A percentile compares a stretch with the other conserved stretches of the same genome.
These are phyloP conservation scores for Melanotaenia parkinsoni DNA, from an alignment of 2,797 vertebrate species.

Conservation along the genomic window DNA sequence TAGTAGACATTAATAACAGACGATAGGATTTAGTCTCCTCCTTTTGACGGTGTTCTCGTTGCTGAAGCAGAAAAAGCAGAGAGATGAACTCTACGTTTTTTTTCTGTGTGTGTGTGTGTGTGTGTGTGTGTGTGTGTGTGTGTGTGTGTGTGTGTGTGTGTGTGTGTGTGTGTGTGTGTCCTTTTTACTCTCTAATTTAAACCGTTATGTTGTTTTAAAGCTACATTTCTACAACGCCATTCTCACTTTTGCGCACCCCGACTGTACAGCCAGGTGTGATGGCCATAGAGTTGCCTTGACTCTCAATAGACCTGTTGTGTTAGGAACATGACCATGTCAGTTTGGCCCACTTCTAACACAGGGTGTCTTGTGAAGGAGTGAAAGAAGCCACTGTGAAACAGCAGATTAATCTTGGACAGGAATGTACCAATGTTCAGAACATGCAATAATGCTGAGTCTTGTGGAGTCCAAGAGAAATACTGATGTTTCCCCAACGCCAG, in stretches of 20 bases:
- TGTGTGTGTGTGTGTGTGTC: background rate
- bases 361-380: conserved; percentile 32
- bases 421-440: conserved; percentile 20
- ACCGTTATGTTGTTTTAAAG: background rate
- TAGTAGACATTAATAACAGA: background rate
- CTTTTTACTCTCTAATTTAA: background rate
- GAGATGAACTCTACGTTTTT: background rate
- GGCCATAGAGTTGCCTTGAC: conserved; percentile 9
- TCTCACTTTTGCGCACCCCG: background rate
- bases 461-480: background rate
- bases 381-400: conserved; percentile 64
- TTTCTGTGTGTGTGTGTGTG: no score
- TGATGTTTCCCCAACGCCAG: background rate
- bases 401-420: conserved; percentile 32
- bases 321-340: conserved; percentile 43
- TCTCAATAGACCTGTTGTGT: conserved; percentile 69
- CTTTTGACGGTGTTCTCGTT: background rate
- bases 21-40: no score
- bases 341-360: conserved; percentile 58
- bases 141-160: no score
- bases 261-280: conserved; percentile 52
- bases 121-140: no score
- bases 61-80: background rate
- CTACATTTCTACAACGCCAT: background rate
- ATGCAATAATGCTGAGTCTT: background rate